A percentile compares a stretch with the other conserved stretches of the same genome.
phyloP scores from a whole-genome alignment of 2,797 vertebrate species.

The Helicolenus hilgendorfi region DNA sequence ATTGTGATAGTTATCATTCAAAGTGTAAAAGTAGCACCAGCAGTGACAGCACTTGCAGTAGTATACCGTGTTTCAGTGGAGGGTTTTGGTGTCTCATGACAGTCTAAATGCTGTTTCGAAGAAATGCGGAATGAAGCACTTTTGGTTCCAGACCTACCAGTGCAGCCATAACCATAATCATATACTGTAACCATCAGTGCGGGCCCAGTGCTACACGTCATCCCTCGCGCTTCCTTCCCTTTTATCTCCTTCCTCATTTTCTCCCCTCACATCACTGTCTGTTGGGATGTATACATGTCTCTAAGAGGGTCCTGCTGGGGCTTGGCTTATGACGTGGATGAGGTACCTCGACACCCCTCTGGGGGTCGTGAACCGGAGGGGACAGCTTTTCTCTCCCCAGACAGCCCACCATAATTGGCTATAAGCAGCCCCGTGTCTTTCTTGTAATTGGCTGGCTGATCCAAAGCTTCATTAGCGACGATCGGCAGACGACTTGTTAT shows the following conservation, averaged over 20 bases:
- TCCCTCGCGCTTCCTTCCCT: neutral
- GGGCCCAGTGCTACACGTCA: no score
- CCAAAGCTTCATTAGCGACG: constrained; percentile 76
- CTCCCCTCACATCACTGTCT: neutral
- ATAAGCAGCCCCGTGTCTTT: constrained; percentile 22
- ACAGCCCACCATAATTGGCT: constrained; percentile 62
- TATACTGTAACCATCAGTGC: neutral
- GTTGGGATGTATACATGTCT: constrained; percentile 1
- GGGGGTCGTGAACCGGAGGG: neutral
- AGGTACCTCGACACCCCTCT: constrained; percentile 39
- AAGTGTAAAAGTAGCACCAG: no score
- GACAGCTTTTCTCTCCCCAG: constrained; percentile 8
- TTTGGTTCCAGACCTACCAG: neutral
- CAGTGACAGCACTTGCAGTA: neutral
- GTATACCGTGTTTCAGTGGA: neutral
- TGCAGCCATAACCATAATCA: neutral
- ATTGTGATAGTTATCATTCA: neutral
- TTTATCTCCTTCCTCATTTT: neutral
- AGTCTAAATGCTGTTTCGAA: neutral
- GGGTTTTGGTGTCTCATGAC: neutral
- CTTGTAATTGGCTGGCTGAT: constrained; percentile 58
- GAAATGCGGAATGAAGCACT: neutral
- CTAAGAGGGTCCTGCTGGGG: constrained; percentile 30
- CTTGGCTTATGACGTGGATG: constrained; percentile 57
- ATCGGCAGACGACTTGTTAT: constrained; percentile 63